phyloP scores from a whole-genome alignment of 2,888 invertebrate genomes.

The Amblyjoppa proteus region DNA sequence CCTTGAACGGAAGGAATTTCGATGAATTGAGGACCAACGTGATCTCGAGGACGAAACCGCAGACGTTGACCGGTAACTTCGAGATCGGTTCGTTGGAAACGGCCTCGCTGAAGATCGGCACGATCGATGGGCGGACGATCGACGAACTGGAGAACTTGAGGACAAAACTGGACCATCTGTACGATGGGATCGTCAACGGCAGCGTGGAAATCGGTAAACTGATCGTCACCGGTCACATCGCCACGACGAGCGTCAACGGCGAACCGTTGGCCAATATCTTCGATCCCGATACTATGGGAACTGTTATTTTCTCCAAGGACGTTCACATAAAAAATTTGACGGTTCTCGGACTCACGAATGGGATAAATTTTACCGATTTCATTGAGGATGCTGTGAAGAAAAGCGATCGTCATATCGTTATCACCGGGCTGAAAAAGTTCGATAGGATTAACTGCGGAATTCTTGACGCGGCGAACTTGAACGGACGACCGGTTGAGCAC shows the following conservation, averaged over 20 bases:
- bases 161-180: conserved; percentile 50
- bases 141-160: conserved; percentile 67
- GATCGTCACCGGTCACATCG: conserved; percentile 77
- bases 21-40: conserved; percentile 59
- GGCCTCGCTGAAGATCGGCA: conserved; percentile 59
- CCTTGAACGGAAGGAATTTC: conserved; percentile 71
- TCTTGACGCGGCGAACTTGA: conserved; percentile 68
- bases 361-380: conserved; percentile 71
- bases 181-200: conserved; percentile 68
- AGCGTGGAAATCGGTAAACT: conserved; percentile 69
- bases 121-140: conserved; percentile 71
- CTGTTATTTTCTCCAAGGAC: conserved; percentile 70
- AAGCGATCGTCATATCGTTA: conserved; percentile 70
- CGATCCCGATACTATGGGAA: conserved; percentile 60
- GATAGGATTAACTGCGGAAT: conserved; percentile 68
- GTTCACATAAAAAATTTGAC: conserved; percentile 72
- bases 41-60: conserved; percentile 63
- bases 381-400: conserved; percentile 74
- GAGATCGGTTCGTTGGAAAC: conserved; percentile 70
- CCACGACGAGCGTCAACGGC: conserved; percentile 77
- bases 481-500: conserved; percentile 70
- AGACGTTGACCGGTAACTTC: conserved; percentile 70
- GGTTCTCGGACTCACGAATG: conserved; percentile 73
- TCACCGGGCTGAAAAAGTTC: conserved; percentile 73
- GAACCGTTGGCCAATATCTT: conserved; percentile 67